phyloP scores from a whole-genome alignment of 2,888 invertebrate genomes.

The Cheilosia impressa region DNA sequence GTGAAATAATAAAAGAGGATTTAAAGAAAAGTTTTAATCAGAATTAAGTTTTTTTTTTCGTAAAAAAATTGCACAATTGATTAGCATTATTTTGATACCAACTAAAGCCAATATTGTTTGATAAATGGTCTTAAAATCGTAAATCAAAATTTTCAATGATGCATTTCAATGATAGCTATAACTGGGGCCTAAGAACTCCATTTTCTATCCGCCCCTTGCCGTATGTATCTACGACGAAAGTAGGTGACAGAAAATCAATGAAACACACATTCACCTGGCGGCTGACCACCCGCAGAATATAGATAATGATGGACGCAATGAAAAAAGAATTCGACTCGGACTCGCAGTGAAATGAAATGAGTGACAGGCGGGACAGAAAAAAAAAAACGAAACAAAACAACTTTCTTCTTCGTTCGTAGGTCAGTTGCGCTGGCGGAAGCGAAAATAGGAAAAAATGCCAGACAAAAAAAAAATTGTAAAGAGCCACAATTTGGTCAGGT shows the following conservation, averaged over 20 bases:
- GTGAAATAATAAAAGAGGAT: no score
- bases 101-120: no score
- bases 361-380: not conserved
- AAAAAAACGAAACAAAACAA: constrained; percentile 18
- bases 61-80: no score
- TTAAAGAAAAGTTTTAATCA: no score
- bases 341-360: not conserved
- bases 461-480: not conserved
- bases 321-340: not conserved
- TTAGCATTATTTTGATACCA: no score
- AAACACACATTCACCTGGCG: constrained; percentile 52
- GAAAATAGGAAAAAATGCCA: constrained; percentile 6
- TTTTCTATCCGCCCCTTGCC: constrained; percentile 36
- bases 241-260: constrained; percentile 72
- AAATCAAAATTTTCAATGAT: no score
- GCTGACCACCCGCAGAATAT: constrained; percentile 59
- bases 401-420: constrained; percentile 64
- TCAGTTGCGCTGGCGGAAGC: constrained; percentile 56
- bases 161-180: no score
- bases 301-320: not conserved
- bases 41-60: no score
- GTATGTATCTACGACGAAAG: constrained; percentile 48
- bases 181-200: no score
- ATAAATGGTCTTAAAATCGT: no score
- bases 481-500: constrained; percentile 30